A percentile compares a stretch with the other conserved stretches of the same genome.
phyloP scores from a whole-genome alignment of 2,888 invertebrate genomes.

The Agonum fuliginosum region DNA sequence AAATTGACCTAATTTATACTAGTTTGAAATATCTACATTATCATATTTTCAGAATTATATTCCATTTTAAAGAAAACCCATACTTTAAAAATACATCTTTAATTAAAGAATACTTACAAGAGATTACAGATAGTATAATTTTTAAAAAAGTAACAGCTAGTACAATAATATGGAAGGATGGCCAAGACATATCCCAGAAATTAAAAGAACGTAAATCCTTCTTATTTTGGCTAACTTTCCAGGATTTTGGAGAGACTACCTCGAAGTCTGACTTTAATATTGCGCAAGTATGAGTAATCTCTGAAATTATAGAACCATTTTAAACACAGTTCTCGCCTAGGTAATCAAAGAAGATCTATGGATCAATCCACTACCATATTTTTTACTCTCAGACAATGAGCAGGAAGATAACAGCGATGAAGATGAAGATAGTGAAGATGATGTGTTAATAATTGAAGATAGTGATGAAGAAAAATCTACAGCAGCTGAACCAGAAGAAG shows the following conservation, averaged over 20 bases:
- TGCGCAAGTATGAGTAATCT: conserved; percentile 17
- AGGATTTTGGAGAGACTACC: conserved; percentile 11
- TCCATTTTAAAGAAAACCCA: conserved; percentile 54
- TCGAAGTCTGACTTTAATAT: too few relatives aligned
- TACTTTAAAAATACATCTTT: conserved; percentile 46
- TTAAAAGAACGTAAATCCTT: conserved; percentile 53
- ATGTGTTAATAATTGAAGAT: conserved; percentile 52
- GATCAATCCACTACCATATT: conserved; percentile 45
- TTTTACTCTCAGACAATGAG: conserved; percentile 44
- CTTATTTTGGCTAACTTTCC: conserved; percentile 40
- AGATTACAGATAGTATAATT: conserved; percentile 35
- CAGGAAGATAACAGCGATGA: conserved; percentile 30
- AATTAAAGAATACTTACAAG: conserved; percentile 29
- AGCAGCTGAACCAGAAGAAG: conserved; percentile 42
- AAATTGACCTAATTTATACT: neutral
- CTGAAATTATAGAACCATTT: too few relatives aligned
- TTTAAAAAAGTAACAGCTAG: conserved; percentile 1
- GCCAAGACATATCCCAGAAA: conserved; percentile 39
- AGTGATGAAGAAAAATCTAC: conserved; percentile 47
- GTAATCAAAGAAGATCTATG: conserved; percentile 52
- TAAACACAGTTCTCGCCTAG: neutral
- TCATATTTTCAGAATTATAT: conserved; percentile 36
- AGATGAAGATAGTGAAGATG: conserved; percentile 35
- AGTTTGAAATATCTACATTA: neutral
- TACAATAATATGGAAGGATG: conserved; percentile 49